Base-by-base conservation (phyloP, 2,797 vertebrate genomes). In the Bradypodion ventrale region DNA sequence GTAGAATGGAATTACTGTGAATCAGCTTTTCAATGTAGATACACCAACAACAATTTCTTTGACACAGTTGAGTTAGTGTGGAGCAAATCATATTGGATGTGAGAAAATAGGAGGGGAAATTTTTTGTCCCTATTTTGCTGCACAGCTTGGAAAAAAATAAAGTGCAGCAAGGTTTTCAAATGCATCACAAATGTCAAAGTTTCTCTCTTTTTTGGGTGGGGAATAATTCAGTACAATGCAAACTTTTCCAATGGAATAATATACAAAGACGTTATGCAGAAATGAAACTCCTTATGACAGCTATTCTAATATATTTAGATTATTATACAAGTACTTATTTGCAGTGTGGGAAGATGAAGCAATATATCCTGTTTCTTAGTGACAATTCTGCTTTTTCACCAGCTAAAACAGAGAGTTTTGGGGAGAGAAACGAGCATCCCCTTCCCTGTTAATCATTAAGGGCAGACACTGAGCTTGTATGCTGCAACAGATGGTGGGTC, bases 381-480 rank as follows among this genome's bases (percentile, higher is more conserved):
- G 86, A 46, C 72, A 75, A 2, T 60, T 80, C 23, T 77, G 42
- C 46, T 78, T 87, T 87, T 87, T 72, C 37, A 32, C 85, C 0
- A 77, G 59, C 27, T 85, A 80, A 85, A 91, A 60, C 1, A 80
- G 82, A 92, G 46, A 85, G 88, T 40, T n/a, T n/a, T 56, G 69
- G 37, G 69, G 52, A 83, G 4, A 42, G n/a, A 87, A 85, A 86
- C 68, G 5, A 87, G 29, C 87, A 69, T 87, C 79, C 70, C 82
- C 52, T 89, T 90, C 7, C 60, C 44, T 83, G 37, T 87, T 87
- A 91, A 93, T 93, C 90, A 92, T 88, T 87, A 85, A 90, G 88
- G 82, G 87, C 78, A 90, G 60, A 92, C 86, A 84, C 83, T 75
- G 91, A 89, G 79, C 1, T 89, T 62, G 35, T 85, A 78, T 49